Evolutionary conservation across 2,888 invertebrate genomes (phyloP).

Genomic region (Rhyacophila evoluta): DNA sequence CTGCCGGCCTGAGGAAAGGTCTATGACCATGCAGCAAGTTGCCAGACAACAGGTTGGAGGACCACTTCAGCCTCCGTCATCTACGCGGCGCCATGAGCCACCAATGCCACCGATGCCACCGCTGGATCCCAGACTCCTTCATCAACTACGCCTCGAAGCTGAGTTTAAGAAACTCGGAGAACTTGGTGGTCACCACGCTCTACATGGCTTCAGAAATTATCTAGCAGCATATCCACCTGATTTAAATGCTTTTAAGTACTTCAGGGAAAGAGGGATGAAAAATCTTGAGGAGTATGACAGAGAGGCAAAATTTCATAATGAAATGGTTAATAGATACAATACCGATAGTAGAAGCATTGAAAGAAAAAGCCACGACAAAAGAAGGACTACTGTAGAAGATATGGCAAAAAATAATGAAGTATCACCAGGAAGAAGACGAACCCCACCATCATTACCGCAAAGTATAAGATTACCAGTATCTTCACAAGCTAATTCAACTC

Average conservation of each 20-base stretch:
- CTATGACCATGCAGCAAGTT: constrained; percentile 91
- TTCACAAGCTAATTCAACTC: not conserved
- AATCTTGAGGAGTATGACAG: constrained; percentile 67
- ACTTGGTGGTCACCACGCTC: constrained; percentile 55
- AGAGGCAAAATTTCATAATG: constrained; percentile 33
- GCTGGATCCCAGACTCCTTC: constrained; percentile 66
- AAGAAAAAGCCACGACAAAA: constrained; percentile 57
- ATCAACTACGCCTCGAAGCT: constrained; percentile 71
- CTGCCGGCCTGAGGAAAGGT: constrained; percentile 89
- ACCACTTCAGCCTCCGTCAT: constrained; percentile 70
- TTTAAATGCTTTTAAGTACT: constrained; percentile 51
- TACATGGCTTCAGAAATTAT: constrained; percentile 52
- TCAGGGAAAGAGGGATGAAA: constrained; percentile 42
- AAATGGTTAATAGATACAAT: constrained; percentile 28
- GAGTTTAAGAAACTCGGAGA: constrained; percentile 67
- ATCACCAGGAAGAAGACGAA: constrained; percentile 39
- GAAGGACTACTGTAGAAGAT: constrained; percentile 58
- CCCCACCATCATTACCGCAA: constrained; percentile 38
- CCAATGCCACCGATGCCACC: constrained; percentile 69
- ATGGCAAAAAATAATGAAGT: constrained; percentile 56
- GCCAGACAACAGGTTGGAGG: constrained; percentile 80
- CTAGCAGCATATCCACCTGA: constrained; percentile 51
- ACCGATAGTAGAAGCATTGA: constrained; percentile 59
- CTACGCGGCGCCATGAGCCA: constrained; percentile 64
- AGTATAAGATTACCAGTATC: constrained; percentile 33